Evolutionary conservation across 2,113 vertebrate genomes (phyloP).

Genomic region (Peromyscus polionotus): DNA sequence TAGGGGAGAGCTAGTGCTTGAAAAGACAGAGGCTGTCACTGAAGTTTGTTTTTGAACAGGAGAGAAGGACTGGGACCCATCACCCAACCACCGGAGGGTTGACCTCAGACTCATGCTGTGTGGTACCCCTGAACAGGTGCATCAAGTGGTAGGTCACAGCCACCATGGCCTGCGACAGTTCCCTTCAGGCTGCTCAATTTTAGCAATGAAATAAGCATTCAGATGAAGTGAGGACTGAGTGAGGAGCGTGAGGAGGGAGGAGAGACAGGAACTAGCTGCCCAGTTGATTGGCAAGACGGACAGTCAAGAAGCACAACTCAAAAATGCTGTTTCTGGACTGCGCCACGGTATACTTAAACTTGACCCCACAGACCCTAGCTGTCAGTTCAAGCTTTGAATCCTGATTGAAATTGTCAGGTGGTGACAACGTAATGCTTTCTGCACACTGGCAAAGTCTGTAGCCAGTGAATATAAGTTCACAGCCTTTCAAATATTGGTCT

Average conservation of each 20-base stretch:
- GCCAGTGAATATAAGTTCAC: not conserved
- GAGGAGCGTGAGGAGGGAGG: not conserved
- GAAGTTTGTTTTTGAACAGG: not conserved
- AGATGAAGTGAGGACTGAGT: not conserved
- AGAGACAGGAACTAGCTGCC: slow-evolving; percentile 6
- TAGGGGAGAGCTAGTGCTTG: not conserved
- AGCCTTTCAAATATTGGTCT: slow-evolving; percentile 16
- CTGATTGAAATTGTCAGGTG: slow-evolving; percentile 41
- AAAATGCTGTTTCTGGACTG: not conserved
- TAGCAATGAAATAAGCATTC: not conserved
- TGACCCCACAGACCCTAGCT: slow-evolving; percentile 12
- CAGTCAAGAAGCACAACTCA: not conserved
- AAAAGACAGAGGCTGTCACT: not conserved
- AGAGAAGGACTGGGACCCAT: not conserved
- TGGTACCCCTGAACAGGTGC: not conserved
- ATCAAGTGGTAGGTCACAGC: not conserved
- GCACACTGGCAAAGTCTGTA: not conserved
- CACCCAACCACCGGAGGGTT: not conserved
- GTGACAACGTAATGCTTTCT: not conserved
- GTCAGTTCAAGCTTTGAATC: slow-evolving; percentile 36
- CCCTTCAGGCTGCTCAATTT: not conserved
- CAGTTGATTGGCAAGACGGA: slow-evolving; percentile 24
- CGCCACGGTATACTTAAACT: slow-evolving; percentile 22
- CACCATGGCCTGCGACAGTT: not conserved
- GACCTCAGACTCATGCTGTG: not conserved